Evolutionary conservation across 2,797 vertebrate species (phyloP).

Genomic region (Notoglanidium macrostoma): DNA sequence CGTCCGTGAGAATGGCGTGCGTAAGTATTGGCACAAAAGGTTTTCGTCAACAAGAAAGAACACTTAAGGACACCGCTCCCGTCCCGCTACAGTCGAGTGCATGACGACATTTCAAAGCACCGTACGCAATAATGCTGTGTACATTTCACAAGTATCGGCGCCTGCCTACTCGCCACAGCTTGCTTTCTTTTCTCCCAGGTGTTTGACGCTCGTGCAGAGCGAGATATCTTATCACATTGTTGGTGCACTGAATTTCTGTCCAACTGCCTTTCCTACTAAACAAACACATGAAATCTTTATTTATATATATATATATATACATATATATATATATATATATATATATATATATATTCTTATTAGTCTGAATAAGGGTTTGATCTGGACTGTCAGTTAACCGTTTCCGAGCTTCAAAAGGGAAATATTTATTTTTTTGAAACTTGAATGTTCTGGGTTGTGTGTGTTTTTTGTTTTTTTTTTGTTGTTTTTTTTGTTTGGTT

Average conservation of each 20-base stretch:
- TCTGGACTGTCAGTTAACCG: background rate
- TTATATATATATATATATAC: conserved; percentile 28
- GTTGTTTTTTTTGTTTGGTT: background rate
- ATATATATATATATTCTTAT: conserved; percentile 47
- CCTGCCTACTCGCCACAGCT: background rate
- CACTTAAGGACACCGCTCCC: background rate
- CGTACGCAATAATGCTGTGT: background rate
- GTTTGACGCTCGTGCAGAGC: conserved; percentile 1
- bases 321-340: conserved; percentile 36
- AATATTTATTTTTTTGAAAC: conserved; percentile 80
- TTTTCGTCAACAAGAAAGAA: background rate
- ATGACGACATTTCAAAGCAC: background rate
- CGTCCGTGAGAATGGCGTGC: background rate
- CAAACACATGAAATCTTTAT: background rate
- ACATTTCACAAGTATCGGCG: background rate
- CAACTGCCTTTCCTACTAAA: conserved; percentile 45
- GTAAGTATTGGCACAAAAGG: background rate
- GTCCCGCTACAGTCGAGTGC: no score
- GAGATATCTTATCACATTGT: conserved; percentile 21
- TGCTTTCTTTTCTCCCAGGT: background rate
- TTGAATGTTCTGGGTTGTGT: conserved; percentile 62
- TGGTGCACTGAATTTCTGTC: conserved; percentile 53
- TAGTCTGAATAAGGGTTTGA: conserved; percentile 17
- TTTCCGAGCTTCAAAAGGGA: conserved; percentile 49
- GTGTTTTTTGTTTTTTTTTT: background rate